Conservation (phyloP, 1,140 invertebrate genomes). For the Triops cancriformis region DNA sequence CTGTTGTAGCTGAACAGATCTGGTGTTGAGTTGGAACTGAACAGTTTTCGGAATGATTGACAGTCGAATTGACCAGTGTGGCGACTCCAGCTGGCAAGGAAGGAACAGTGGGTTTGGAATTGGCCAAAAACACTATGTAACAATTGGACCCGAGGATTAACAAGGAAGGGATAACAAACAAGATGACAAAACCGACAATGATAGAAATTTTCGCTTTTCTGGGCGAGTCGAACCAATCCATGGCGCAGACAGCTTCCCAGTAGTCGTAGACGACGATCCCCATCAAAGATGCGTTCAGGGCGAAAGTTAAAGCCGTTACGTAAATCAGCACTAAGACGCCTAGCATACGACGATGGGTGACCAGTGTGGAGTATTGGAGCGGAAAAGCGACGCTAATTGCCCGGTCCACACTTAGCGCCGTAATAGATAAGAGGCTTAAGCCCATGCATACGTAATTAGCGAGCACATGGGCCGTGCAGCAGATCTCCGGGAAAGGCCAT, state of each 20-base stretch:
- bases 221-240: slow-evolving; percentile 36
- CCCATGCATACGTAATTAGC: slow-evolving; percentile 50
- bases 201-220: slow-evolving; percentile 35
- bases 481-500: slow-evolving; percentile 40
- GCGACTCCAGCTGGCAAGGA: not conserved
- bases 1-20: not conserved
- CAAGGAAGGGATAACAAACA: slow-evolving; percentile 37
- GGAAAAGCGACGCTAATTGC: slow-evolving; percentile 35
- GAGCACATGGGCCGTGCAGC: slow-evolving; percentile 48
- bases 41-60: not conserved
- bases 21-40: not conserved
- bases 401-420: slow-evolving; percentile 43
- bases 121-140: slow-evolving; percentile 31
- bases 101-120: not conserved
- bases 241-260: slow-evolving; percentile 40
- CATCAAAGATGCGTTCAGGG: slow-evolving; percentile 33
- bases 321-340: slow-evolving; percentile 17
- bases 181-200: slow-evolving; percentile 36
- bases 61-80: not conserved
- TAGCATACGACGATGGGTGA: slow-evolving; percentile 28
- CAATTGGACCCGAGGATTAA: slow-evolving; percentile 35
- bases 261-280: slow-evolving; percentile 40
- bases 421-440: slow-evolving; percentile 44
- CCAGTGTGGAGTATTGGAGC: slow-evolving; percentile 32
- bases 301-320: slow-evolving; percentile 24